Percentiles rank a stretch among this genome's conserved stretches.
Conservation (phyloP, 2,113 vertebrate species). For the Petaurus breviceps region DNA sequence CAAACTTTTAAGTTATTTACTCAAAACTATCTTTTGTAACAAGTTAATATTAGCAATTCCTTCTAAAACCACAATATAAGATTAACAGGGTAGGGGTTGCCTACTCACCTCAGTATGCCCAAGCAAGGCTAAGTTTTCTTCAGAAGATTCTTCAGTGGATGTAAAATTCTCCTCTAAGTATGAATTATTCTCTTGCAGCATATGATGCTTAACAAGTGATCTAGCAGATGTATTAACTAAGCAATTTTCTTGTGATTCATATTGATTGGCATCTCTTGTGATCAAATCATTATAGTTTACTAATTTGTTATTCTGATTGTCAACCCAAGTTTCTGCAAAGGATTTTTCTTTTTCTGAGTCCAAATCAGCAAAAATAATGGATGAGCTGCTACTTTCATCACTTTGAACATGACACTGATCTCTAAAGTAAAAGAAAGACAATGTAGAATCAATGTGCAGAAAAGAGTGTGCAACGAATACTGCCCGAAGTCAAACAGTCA, state of each 20-base stretch:
- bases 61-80: no score
- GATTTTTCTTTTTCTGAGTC: constrained; percentile 74
- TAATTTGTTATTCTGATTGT: constrained; percentile 57
- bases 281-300: constrained; percentile 64
- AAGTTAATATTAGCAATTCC: not conserved
- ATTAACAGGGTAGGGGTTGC: not conserved
- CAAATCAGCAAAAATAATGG: constrained; percentile 91
- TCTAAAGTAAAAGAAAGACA: constrained; percentile 66
- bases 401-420: constrained; percentile 58
- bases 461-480: not conserved
- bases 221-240: constrained; percentile 40
- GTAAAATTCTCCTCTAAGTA: constrained; percentile 49
- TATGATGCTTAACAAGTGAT: constrained; percentile 31
- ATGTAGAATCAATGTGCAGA: constrained; percentile 23
- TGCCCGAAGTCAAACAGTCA: not conserved
- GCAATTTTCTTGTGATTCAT: constrained; percentile 47
- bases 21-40: not conserved
- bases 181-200: not conserved
- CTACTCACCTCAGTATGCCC: constrained; percentile 81
- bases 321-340: constrained; percentile 3
- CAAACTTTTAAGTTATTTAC: not conserved
- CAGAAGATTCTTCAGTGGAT: constrained; percentile 68
- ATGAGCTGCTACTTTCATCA: constrained; percentile 85
- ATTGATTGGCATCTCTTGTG: constrained; percentile 20
- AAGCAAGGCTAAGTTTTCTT: constrained; percentile 72